Evolutionary conservation across 2,888 invertebrate genomes (phyloP).

Genomic region (Pardosa pseudoannulata): DNA sequence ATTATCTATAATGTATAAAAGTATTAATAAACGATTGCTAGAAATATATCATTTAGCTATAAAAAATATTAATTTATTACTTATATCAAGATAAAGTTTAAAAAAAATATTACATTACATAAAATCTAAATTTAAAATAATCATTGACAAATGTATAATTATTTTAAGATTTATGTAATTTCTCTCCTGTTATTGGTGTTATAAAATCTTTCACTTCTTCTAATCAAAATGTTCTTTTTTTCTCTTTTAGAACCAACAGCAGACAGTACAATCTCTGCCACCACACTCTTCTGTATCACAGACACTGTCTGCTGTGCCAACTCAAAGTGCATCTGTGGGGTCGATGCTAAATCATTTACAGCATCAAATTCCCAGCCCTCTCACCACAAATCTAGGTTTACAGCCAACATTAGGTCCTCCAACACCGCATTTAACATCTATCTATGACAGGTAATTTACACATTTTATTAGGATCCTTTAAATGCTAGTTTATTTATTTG

Average conservation of each 20-base stretch:
- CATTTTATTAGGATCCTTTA: too few species aligned
- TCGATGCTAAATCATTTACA: conserved; percentile 54
- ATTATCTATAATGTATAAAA: too few species aligned
- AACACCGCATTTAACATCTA: conserved; percentile 49
- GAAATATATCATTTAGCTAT: too few species aligned
- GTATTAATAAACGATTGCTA: too few species aligned
- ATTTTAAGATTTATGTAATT: not conserved
- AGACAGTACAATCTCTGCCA: conserved; percentile 20
- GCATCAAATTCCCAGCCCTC: conserved; percentile 37
- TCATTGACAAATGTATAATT: too few species aligned
- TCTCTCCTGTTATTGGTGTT: too few species aligned
- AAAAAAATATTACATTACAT: too few species aligned
- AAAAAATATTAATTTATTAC: too few species aligned
- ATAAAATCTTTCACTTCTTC: not conserved
- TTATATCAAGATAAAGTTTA: too few species aligned
- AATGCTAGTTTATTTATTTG: too few species aligned
- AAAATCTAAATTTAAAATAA: too few species aligned
- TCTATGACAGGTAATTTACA: conserved; percentile 65
- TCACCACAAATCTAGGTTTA: conserved; percentile 29
- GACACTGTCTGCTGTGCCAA: conserved; percentile 38
- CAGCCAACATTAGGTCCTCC: conserved; percentile 39
- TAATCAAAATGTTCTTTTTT: too few species aligned
- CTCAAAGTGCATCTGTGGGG: conserved; percentile 52
- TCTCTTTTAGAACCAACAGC: conserved; percentile 30
- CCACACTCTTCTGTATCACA: conserved; percentile 42